Evolutionary conservation across 2,888 invertebrate genomes (phyloP).

Genomic region (Criorhina ranunculi): DNA sequence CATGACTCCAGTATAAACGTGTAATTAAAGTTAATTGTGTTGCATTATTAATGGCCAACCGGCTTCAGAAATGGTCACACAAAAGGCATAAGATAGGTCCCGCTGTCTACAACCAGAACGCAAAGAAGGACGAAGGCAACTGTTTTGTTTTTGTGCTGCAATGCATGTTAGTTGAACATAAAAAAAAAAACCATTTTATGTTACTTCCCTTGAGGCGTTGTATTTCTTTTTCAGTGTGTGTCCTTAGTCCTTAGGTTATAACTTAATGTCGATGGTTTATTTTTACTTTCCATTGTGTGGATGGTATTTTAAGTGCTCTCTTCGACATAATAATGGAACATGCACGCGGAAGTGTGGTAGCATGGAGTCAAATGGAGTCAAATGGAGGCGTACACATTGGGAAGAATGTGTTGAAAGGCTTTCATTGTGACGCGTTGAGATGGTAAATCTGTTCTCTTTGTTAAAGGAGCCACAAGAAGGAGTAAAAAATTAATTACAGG

Average conservation of each 20-base stretch:
- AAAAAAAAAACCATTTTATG: constrained; percentile 69
- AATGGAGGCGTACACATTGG: constrained; percentile 40
- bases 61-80: constrained; percentile 53
- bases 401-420: constrained; percentile 29
- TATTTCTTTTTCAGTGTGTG: constrained; percentile 52
- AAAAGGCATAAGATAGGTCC: constrained; percentile 43
- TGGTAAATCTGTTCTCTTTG: constrained; percentile 46
- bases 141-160: constrained; percentile 69
- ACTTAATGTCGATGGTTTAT: constrained; percentile 70
- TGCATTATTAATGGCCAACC: constrained; percentile 77
- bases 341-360: constrained; percentile 60
- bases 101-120: not conserved
- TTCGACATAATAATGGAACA: constrained; percentile 64
- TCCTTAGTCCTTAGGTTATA: constrained; percentile 55
- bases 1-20: constrained; percentile 77
- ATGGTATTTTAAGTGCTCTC: constrained; percentile 69
- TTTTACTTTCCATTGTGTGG: constrained; percentile 63
- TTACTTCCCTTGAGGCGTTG: constrained; percentile 60
- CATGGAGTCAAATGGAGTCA: constrained; percentile 32
- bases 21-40: constrained; percentile 78
- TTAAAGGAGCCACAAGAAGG: constrained; percentile 37
- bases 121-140: constrained; percentile 32
- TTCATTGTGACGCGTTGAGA: constrained; percentile 57
- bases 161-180: constrained; percentile 66
- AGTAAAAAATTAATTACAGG: constrained; percentile 36